phyloP scores from a whole-genome alignment of 2,797 vertebrate species.

The Schizopygopsis pylzovi region DNA sequence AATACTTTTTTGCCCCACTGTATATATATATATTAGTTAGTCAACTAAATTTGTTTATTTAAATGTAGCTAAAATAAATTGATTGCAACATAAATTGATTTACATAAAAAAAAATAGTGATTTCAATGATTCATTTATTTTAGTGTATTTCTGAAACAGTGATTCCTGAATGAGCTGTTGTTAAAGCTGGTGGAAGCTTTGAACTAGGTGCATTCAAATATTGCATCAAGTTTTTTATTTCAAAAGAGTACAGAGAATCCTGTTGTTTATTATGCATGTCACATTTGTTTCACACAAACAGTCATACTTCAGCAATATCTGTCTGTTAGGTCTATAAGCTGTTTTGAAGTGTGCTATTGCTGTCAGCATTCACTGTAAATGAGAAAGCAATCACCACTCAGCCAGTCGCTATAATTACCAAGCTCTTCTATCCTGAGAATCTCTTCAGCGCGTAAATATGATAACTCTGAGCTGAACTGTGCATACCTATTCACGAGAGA shows the following conservation, averaged over 20 bases:
- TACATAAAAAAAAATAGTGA: too few relatives aligned
- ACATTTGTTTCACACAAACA: not conserved
- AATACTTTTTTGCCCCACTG: too few relatives aligned
- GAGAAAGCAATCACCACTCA: constrained; percentile 48
- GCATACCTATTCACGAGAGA: constrained; percentile 23
- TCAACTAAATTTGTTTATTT: too few relatives aligned
- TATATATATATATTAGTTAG: too few relatives aligned
- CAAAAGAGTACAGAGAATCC: not conserved
- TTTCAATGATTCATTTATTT: too few relatives aligned
- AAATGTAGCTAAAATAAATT: too few relatives aligned
- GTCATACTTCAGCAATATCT: not conserved
- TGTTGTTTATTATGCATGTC: constrained; percentile 7
- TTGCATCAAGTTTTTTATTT: not conserved
- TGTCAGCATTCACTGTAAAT: constrained; percentile 28
- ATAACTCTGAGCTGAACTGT: constrained; percentile 43
- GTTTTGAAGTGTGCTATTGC: constrained; percentile 28
- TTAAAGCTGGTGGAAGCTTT: too few relatives aligned
- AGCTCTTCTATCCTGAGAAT: constrained; percentile 48
- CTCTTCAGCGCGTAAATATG: constrained; percentile 46
- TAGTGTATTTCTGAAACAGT: not conserved
- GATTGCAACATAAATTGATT: too few relatives aligned
- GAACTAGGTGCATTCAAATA: too few relatives aligned
- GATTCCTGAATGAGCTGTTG: not conserved
- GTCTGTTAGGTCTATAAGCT: constrained; percentile 2
- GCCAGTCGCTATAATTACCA: constrained; percentile 30